Percentiles rank a stretch among this genome's conserved stretches.
These are phyloP conservation scores for Rambutsinella grinnellia DNA, from an alignment of 2,888 invertebrate species.

Conservation along the genomic window DNA sequence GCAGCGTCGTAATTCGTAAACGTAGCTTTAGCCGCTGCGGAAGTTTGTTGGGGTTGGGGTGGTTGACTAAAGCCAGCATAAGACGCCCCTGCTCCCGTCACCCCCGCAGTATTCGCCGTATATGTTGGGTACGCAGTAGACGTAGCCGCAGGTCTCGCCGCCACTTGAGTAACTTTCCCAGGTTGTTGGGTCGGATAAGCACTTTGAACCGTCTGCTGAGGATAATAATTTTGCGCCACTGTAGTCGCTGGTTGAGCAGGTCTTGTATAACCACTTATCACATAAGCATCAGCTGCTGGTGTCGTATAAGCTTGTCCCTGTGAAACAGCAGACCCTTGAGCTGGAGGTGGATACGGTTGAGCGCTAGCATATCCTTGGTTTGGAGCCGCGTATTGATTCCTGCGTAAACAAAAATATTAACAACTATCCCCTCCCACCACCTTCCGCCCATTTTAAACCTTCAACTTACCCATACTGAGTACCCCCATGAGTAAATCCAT, in stretches of 20 bases:
- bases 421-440: background rate
- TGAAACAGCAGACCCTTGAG: conserved; percentile 27
- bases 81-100: conserved; percentile 72
- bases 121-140: conserved; percentile 64
- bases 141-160: conserved; percentile 56
- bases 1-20: conserved; percentile 90
- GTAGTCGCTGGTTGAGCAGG: conserved; percentile 49
- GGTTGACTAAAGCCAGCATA: conserved; percentile 87
- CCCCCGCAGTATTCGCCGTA: conserved; percentile 68
- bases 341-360: conserved; percentile 43
- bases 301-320: conserved; percentile 48
- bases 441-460: background rate
- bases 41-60: conserved; percentile 68
- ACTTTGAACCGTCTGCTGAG: conserved; percentile 41
- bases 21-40: conserved; percentile 38
- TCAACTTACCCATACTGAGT: conserved; percentile 88
- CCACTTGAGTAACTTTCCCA: conserved; percentile 42
- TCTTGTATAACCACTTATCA: conserved; percentile 64
- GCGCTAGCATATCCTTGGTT: conserved; percentile 42
- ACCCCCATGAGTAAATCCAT: conserved; percentile 93
- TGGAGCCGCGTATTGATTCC: conserved; percentile 58
- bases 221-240: conserved; percentile 38
- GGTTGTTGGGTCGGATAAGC: conserved; percentile 13
- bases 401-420: conserved; percentile 21
- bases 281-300: conserved; percentile 56